Conservation (phyloP, 1,140 invertebrate species). For the Drosophila malerkotliana region DNA sequence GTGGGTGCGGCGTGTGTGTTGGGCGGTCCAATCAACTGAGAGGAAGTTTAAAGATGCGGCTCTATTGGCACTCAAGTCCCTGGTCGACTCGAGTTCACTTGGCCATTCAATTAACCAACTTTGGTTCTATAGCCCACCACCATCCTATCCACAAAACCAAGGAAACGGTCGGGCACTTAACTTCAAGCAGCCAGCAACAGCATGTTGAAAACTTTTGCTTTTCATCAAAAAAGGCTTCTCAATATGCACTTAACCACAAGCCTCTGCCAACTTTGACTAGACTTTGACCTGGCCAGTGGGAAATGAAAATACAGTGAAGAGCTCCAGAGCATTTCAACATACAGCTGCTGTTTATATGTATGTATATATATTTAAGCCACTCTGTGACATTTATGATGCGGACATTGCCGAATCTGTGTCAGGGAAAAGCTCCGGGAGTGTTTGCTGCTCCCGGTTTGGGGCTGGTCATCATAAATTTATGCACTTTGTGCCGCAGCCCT, state of each 20-base stretch:
- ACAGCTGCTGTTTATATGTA: constrained; percentile 12
- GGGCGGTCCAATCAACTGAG: constrained; percentile 24
- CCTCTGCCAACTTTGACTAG: constrained; percentile 25
- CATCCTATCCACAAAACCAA: neutral
- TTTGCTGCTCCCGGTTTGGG: constrained; percentile 1
- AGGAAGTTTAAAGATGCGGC: constrained; percentile 29
- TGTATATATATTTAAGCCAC: constrained; percentile 41
- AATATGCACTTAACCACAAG: constrained; percentile 69
- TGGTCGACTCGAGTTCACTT: constrained; percentile 32
- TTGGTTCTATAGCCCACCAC: constrained; percentile 14
- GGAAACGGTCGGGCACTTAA: constrained; percentile 54
- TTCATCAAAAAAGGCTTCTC: constrained; percentile 57
- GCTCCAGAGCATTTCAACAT: neutral
- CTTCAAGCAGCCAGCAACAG: constrained; percentile 40
- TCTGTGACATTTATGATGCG: constrained; percentile 62
- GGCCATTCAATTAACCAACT: constrained; percentile 43
- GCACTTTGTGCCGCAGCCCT: constrained; percentile 64
- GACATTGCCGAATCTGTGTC: constrained; percentile 67
- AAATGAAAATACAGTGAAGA: constrained; percentile 36
- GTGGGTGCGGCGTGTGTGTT: neutral
- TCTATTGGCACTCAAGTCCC: constrained; percentile 39
- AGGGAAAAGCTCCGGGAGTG: constrained; percentile 33
- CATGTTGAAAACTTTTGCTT: constrained; percentile 70
- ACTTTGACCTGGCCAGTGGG: constrained; percentile 47
- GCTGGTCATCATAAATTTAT: constrained; percentile 75